phyloP scores from a whole-genome alignment of 2,797 vertebrate genomes.

The Rhinella marina region DNA sequence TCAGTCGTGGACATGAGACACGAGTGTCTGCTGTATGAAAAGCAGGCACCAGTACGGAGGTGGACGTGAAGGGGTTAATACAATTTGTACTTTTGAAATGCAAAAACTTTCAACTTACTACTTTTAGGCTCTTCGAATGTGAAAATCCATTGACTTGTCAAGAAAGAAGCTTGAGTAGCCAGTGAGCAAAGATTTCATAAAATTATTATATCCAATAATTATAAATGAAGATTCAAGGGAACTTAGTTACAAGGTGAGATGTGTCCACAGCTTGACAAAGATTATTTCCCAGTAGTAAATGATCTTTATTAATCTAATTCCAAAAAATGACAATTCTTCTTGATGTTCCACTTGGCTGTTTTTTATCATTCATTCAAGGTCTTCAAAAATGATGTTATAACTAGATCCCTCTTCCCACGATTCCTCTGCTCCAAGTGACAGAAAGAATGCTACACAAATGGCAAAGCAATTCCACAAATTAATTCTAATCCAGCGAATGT shows the following conservation, averaged over 20 bases:
- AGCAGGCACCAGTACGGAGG: no score
- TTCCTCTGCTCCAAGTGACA: not conserved
- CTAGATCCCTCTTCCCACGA: not conserved
- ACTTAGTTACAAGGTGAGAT: not conserved
- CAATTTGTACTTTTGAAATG: not conserved
- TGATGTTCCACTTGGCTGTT: not conserved
- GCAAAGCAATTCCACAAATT: constrained; percentile 1
- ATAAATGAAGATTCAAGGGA: not conserved
- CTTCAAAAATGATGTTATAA: not conserved
- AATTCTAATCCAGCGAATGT: constrained; percentile 14
- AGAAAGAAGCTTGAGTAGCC: not conserved
- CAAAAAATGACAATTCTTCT: no score
- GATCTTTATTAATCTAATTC: not conserved
- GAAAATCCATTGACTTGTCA: not conserved
- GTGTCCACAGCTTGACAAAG: not conserved
- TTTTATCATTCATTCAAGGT: not conserved
- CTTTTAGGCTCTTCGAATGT: not conserved
- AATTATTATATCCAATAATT: not conserved
- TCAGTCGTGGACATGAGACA: no score
- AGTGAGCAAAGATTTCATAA: not conserved
- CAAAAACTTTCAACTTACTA: not conserved
- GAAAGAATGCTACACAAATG: not conserved
- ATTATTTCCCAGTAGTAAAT: not conserved
- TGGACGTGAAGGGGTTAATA: no score
- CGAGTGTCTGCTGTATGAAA: no score